Evolutionary conservation across 2,113 vertebrate species (phyloP).

Genomic region (Saguinus midas): DNA sequence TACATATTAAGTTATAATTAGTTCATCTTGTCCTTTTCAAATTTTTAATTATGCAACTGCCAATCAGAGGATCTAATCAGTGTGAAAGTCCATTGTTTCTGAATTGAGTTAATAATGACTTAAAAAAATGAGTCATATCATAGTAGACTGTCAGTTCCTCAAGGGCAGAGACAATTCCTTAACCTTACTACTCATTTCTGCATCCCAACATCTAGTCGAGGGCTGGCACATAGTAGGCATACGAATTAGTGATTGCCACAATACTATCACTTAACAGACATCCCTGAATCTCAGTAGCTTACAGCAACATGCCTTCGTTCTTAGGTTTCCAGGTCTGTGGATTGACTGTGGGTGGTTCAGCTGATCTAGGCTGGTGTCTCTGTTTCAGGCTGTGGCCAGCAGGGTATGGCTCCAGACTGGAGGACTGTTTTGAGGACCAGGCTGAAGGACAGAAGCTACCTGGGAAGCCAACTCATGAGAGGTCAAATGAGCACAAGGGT

Average conservation of each 20-base stretch:
- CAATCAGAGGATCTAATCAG: background rate
- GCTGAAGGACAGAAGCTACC: background rate
- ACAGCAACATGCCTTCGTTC: background rate
- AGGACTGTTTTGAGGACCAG: background rate
- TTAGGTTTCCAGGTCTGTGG: background rate
- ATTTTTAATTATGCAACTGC: background rate
- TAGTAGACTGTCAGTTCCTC: background rate
- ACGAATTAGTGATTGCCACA: background rate
- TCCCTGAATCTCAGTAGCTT: background rate
- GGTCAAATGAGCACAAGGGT: background rate
- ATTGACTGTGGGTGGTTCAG: background rate
- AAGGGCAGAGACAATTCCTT: background rate
- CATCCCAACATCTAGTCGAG: background rate
- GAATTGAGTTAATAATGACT: conserved; percentile 33
- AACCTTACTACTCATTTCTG: background rate
- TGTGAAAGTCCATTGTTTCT: conserved; percentile 12
- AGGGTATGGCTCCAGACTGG: background rate
- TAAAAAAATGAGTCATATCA: background rate
- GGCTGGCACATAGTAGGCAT: background rate
- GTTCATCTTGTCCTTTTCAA: conserved; percentile 15
- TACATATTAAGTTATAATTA: background rate
- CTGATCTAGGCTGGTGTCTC: background rate
- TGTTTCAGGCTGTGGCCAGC: background rate
- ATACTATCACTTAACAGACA: background rate
- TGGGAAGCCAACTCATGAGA: background rate